Evolutionary conservation across 1,140 invertebrate genomes (phyloP), one percentile per base, ranked within the genome.

Genomic region (Laodelphax striatellus): DNA sequence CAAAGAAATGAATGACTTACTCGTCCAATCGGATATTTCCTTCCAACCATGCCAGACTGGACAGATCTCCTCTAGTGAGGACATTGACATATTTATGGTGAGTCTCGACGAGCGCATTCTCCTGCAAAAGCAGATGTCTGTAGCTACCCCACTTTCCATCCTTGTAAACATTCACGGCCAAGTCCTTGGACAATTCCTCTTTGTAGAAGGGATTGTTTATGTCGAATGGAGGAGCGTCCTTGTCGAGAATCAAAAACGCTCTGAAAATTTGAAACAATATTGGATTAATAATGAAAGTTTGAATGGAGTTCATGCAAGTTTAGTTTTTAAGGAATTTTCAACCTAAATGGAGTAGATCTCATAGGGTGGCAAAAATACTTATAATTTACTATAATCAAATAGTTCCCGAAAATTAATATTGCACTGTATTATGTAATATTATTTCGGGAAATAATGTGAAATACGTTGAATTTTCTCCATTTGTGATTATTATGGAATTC

Each of bases 21-120:
- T 53, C 77, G 74, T 0, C 80, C 63, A 69, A 58, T 62, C 63
- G 60, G 55, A 80, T 55, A 58, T 78, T 76, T 57, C 82, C 85
- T 72, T 88, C 75, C 1, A 94, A 74, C 94, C 94, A 98, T 13
- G 73, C 80, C 1, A 98, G 70, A 38, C 87, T 87, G 0, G 86
- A 87, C 17, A 98, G 73, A 71, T 97, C 94, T 54, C 93, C 92
- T 64, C 85, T 80, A 8, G 85, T 84, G 1, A 80, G 64, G 0
- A 87, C 82, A 72, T 94, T 91, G 0, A 87, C 82, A 70, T 82
- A 93, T 0, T 83, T 86, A 74, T 96, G 87, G 55, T 78, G 69
- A 0, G 75, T 75, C 38, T 67, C 70, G 10, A 77, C 71, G 4
- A 73, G 73, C 42, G 72, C 63, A 5, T 73, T 43, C 17, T 74